phyloP scores from a whole-genome alignment of 2,888 invertebrate genomes.

The Physocephala rufipes region DNA sequence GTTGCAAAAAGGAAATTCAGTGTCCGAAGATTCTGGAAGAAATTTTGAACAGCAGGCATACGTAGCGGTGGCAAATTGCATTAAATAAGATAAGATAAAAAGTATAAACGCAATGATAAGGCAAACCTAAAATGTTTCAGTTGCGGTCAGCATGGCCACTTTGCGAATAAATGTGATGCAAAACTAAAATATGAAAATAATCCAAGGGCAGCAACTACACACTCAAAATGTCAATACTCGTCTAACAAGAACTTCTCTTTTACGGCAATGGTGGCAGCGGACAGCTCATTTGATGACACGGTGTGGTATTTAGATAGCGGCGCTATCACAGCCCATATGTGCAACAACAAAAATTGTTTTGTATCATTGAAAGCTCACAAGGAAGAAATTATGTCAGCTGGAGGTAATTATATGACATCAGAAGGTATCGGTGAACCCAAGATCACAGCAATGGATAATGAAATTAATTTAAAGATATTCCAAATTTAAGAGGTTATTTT shows the following conservation, averaged over 20 bases:
- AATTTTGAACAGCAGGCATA: slow-evolving; percentile 23
- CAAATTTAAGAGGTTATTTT: slow-evolving; percentile 28
- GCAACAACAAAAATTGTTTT: slow-evolving; percentile 23
- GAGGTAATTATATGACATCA: slow-evolving; percentile 23
- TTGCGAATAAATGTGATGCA: slow-evolving; percentile 1
- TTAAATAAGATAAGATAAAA: neutral
- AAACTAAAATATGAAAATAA: neutral
- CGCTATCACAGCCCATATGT: slow-evolving; percentile 34
- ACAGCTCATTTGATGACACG: neutral
- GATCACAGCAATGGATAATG: slow-evolving; percentile 14
- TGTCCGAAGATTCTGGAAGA: neutral
- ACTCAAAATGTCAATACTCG: neutral
- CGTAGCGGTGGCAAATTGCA: slow-evolving; percentile 10
- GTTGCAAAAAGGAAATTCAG: slow-evolving; percentile 11
- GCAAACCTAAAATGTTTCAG: slow-evolving; percentile 24
- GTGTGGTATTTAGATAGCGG: slow-evolving; percentile 28
- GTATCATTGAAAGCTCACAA: neutral
- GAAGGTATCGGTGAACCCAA: slow-evolving; percentile 26
- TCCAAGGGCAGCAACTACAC: neutral
- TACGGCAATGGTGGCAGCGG: neutral
- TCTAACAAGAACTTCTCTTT: neutral
- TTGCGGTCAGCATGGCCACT: slow-evolving; percentile 32
- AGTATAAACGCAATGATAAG: neutral
- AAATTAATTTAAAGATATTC: slow-evolving; percentile 19
- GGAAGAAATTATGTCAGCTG: slow-evolving; percentile 20